Base-by-base conservation (phyloP, 2,113 vertebrate genomes). In the Grammomys surdaster region DNA sequence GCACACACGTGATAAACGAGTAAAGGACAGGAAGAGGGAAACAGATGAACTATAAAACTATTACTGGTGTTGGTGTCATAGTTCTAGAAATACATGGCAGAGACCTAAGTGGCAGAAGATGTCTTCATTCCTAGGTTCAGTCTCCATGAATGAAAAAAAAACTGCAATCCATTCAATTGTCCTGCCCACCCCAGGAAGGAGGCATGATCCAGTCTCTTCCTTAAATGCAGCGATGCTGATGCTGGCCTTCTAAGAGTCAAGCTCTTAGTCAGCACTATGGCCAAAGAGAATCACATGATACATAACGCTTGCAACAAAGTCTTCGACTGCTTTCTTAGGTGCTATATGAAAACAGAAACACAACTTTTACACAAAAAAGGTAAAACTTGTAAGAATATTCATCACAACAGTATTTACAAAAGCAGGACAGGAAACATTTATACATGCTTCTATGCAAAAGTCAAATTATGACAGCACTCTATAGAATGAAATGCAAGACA, bases 341-440 rank as follows among this genome's bases (percentile, higher is more conserved):
- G 69, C 65, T 77, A 54, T 31, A 93, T 84, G 51, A 92, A 94
- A 92, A 28, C 58, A 6, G 51, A 87, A 85, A 63, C 63, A 81
- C 67, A 94, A 69, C 48, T 92, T 88, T 88, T 85, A 80, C 36
- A 87, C 92, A 88, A 81, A 48, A n/a, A 94, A 93, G 7, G n/a
- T 96, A 92, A 95, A 82, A n/a, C 40, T 24, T 93, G 75, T 40
- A 92, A 87, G n/a, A 85, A 69, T 91, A 90, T 4, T 63, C 56
- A 88, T 80, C 70, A 93, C 1, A 75, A 90, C 6, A 78, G 73
- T 94, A 90, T 48, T 95, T 93, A 81, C 0, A 92, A 63, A 54
- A 86, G 70, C 40, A 96, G 82, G 96, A 80, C 10, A 95, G 48
- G 89, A 92, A 97, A 13, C 43, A 90, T 67, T 7, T 58, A 77